Percentiles rank a stretch among this genome's conserved stretches.
Evolutionary conservation across 37 sponge, comb jelly and placozoan species (phyloP).

Genomic region (Cladorhizidae sp.): DNA sequence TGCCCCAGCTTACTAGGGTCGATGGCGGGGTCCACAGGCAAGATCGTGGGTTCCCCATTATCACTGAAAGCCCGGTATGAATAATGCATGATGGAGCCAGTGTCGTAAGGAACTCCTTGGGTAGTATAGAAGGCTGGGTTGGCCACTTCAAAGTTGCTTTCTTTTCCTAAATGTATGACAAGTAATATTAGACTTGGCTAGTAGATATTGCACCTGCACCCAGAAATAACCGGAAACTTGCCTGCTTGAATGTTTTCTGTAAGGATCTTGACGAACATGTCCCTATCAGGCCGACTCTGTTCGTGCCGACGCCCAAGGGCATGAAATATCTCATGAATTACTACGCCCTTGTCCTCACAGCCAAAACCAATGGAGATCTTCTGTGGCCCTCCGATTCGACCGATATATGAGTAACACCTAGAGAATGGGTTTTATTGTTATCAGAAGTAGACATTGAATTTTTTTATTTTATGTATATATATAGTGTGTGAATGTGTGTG

Average conservation of each 20-base stretch:
- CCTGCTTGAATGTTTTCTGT: slow-evolving; percentile 51
- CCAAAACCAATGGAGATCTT: slow-evolving; percentile 77
- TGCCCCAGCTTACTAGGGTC: slow-evolving; percentile 48
- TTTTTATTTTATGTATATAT: no score
- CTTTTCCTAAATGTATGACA: slow-evolving; percentile 26
- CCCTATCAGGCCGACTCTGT: slow-evolving; percentile 88
- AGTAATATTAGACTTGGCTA: not conserved
- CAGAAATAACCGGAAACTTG: not conserved
- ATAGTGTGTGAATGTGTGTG: not conserved
- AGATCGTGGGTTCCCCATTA: slow-evolving; percentile 64
- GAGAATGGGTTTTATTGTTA: not conserved
- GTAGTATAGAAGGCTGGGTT: slow-evolving; percentile 44
- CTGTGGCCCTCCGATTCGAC: slow-evolving; percentile 61
- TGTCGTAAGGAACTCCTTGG: slow-evolving; percentile 77
- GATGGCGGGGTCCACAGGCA: slow-evolving; percentile 20
- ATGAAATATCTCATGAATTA: slow-evolving; percentile 77
- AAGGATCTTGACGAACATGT: slow-evolving; percentile 51
- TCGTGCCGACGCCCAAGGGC: slow-evolving; percentile 66
- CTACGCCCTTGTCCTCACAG: slow-evolving; percentile 71
- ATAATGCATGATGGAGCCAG: slow-evolving; percentile 84
- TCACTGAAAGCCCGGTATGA: slow-evolving; percentile 54
- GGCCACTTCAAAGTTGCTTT: slow-evolving; percentile 65
- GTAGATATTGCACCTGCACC: no score
- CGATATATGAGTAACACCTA: slow-evolving; percentile 76
- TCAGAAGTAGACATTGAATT: no score